phyloP scores from a whole-genome alignment of 2,113 vertebrate genomes.

The Rhabdornis inornatus region DNA sequence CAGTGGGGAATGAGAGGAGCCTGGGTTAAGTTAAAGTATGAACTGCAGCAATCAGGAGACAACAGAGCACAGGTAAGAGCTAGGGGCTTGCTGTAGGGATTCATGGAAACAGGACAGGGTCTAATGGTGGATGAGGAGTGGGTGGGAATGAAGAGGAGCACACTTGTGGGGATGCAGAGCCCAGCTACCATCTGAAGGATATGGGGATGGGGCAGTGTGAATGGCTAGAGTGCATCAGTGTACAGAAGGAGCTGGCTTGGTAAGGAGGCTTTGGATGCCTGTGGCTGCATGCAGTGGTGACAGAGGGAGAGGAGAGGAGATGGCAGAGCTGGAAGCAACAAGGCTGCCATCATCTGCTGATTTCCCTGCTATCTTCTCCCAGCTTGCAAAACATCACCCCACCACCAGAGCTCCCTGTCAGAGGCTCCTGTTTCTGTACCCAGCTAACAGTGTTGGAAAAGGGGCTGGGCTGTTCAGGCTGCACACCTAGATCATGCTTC shows the following conservation, averaged over 20 bases:
- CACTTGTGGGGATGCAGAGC: neutral
- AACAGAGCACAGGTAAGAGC: neutral
- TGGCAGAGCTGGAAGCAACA: neutral
- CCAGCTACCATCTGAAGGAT: neutral
- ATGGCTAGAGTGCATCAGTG: neutral
- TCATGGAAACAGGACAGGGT: neutral
- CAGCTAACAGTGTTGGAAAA: neutral
- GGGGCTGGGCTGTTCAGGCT: neutral
- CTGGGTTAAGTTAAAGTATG: neutral
- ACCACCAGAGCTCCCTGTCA: neutral
- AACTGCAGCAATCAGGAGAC: neutral
- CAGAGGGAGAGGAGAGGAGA: neutral
- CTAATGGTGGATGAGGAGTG: neutral
- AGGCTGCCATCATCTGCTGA: neutral
- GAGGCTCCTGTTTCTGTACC: neutral
- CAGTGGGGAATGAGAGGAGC: rapidly evolving
- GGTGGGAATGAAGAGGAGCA: neutral
- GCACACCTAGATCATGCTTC: rapidly evolving
- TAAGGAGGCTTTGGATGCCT: neutral
- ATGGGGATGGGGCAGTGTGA: neutral
- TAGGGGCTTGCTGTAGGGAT: neutral
- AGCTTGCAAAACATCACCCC: neutral
- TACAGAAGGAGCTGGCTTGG: neutral
- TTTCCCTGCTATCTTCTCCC: neutral
- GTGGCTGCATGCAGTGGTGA: neutral